A percentile compares a stretch with the other conserved stretches of the same genome.
Evolutionary conservation across 2,888 invertebrate genomes (phyloP).

Genomic region (Caradrina kadenii): DNA sequence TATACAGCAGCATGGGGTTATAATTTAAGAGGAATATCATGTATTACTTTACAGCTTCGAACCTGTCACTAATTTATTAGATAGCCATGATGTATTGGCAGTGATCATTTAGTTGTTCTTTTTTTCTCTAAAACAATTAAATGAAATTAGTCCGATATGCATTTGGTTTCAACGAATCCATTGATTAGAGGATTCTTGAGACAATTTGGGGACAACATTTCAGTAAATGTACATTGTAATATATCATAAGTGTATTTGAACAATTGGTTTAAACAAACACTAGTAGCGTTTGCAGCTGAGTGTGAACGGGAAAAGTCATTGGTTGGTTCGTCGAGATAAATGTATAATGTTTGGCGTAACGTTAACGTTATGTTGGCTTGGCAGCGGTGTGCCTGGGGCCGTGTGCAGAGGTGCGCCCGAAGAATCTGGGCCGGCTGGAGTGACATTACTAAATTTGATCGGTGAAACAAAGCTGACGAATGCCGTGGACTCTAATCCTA

Average conservation of each 20-base stretch:
- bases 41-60: slow-evolving; percentile 38
- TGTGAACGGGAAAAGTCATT: slow-evolving; percentile 80
- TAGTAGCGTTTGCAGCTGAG: slow-evolving; percentile 72
- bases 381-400: slow-evolving; percentile 85
- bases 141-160: slow-evolving; percentile 27
- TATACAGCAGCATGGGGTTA: slow-evolving; percentile 36
- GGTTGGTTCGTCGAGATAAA: slow-evolving; percentile 79
- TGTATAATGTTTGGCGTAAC: slow-evolving; percentile 79
- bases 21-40: slow-evolving; percentile 45
- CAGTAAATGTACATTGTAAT: slow-evolving; percentile 35
- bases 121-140: slow-evolving; percentile 22
- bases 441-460: slow-evolving; percentile 90
- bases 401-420: slow-evolving; percentile 87
- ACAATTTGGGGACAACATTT: slow-evolving; percentile 22
- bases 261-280: slow-evolving; percentile 57
- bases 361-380: slow-evolving; percentile 80
- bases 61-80: slow-evolving; percentile 47
- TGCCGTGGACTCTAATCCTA: slow-evolving; percentile 76
- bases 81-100: slow-evolving; percentile 19
- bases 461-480: slow-evolving; percentile 84
- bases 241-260: slow-evolving; percentile 55
- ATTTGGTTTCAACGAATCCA: slow-evolving; percentile 45
- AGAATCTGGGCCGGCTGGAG: slow-evolving; percentile 89
- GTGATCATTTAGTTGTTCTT: slow-evolving; percentile 32
- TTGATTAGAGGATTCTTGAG: slow-evolving; percentile 15